Conservation (phyloP, 2,113 vertebrate genomes). For the Sylvia atricapilla region DNA sequence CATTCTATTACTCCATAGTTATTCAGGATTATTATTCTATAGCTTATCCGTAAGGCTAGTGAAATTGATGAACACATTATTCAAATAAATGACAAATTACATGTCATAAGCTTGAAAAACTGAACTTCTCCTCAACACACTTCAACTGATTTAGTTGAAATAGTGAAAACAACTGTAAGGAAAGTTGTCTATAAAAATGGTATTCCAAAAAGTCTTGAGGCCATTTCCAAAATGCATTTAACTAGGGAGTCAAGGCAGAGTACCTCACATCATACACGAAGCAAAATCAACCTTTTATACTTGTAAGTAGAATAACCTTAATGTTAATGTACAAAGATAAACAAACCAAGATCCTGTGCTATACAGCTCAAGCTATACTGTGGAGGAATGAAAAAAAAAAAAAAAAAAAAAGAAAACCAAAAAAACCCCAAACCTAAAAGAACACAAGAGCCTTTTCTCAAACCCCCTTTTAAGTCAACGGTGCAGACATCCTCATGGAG, state of each 20-base stretch:
- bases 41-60: not conserved
- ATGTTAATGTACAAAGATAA: not conserved
- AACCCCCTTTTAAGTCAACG: not conserved
- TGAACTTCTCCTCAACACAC: not conserved
- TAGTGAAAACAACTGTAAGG: not conserved
- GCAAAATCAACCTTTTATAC: not conserved
- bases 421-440: not conserved
- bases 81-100: not conserved
- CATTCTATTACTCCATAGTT: not conserved
- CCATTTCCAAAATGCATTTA: not conserved
- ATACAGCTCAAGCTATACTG: not conserved
- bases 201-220: not conserved
- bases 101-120: not conserved
- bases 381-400: accelerated
- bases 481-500: not conserved
- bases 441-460: not conserved
- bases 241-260: not conserved
- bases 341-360: not conserved
- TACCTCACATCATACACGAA: not conserved
- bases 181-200: not conserved
- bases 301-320: not conserved
- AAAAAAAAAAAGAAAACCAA: too few species aligned
- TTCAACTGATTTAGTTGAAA: not conserved
- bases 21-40: not conserved
- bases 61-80: not conserved